Base-by-base conservation (phyloP, 2,113 vertebrate genomes). In the Oryzias woworae region DNA sequence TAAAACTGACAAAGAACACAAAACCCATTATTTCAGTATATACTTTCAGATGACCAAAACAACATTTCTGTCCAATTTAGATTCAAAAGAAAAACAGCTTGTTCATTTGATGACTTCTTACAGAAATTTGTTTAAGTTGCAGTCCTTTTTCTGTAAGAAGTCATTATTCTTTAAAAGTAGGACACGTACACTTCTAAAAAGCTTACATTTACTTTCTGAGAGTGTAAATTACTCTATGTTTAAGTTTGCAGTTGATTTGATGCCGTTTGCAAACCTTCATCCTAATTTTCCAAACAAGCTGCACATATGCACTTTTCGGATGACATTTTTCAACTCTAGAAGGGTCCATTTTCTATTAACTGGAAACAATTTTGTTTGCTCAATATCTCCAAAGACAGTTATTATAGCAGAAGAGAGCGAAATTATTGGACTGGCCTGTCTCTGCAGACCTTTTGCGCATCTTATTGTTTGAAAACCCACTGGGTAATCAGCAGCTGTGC, bases 331-430 rank as follows among this genome's bases (percentile, higher is more conserved):
- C 58, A 4, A 50, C 48, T 10, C 42, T 6, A 18, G 42, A 31
- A 49, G 49, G 43, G 51, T 52, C 60, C 58, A 53, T 66, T 63
- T 75, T 45, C 55, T 52, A 28, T 47, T 67, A 61, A 73, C 48
- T 68, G 53, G 70, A 65, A 71, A 64, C 28, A 20, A 57, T 24
- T 77, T 66, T 69, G 56, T 62, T 73, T 77, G 66, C 61, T 61
- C 44, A 41, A 44, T 28, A 53, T 71, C 66, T 67, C 52, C 49
- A 51, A 36, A 66, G 22, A 52, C 44, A 49, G 61, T 63, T 67
- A 69, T 83, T 71, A 64, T 45, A 77, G 69, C 66, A 66, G 69
- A 45, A 16, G 53, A 48, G 22, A 45, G 54, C 4, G 23, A 58
- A 62, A 66, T 66, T 26, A 71, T 28, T 47, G 47, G 50, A 26